Percentiles rank a stretch among this genome's conserved stretches.
Conservation (phyloP, 1,140 invertebrate species). For the Aphis gossypii region DNA sequence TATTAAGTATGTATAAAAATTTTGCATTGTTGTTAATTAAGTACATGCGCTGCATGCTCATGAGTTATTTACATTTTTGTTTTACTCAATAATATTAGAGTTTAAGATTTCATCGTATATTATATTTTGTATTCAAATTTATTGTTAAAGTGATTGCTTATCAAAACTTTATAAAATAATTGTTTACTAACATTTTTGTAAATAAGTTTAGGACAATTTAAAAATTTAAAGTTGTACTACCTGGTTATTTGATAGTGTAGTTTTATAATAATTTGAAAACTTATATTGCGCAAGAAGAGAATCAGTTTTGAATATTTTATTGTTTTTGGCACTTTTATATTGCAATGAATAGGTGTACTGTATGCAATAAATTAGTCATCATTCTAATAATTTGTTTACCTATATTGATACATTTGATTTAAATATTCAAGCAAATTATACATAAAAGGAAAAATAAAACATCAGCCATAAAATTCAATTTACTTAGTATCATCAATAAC, state of each 20-base stretch:
- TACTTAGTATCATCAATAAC: background rate
- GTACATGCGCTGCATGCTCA: background rate
- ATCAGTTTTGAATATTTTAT: background rate
- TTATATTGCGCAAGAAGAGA: background rate
- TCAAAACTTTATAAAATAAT: background rate
- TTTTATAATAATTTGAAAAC: background rate
- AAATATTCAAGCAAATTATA: background rate
- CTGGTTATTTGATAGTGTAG: background rate
- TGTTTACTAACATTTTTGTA: background rate
- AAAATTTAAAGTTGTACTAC: background rate
- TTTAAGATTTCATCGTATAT: background rate
- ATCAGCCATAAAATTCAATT: background rate
- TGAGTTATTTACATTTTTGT: background rate
- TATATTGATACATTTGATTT: background rate
- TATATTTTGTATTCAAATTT: background rate
- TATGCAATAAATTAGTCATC: background rate
- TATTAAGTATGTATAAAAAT: background rate
- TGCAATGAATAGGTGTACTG: background rate
- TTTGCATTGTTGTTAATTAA: background rate
- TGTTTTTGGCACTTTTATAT: slow-evolving; percentile 4
- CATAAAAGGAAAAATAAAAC: background rate
- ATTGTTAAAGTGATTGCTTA: background rate
- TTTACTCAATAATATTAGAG: background rate
- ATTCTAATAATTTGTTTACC: background rate
- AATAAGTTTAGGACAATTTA: background rate